These are phyloP conservation scores for Lucinisca nassula DNA, from an alignment of 2,888 invertebrate genomes.

Conservation along the genomic window DNA sequence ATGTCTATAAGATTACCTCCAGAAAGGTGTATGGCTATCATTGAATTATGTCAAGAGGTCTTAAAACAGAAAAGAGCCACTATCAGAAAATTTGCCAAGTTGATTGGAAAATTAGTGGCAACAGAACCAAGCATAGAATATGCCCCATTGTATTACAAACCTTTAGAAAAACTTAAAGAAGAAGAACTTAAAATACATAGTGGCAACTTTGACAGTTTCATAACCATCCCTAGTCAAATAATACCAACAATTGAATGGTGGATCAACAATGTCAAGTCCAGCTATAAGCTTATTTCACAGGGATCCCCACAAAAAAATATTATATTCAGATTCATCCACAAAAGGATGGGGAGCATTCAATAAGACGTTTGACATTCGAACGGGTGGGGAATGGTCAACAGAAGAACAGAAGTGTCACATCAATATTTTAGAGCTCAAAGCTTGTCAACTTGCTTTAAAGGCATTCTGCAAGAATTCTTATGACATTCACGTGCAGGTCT, in stretches of 20 bases:
- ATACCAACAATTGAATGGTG: constrained; percentile 9
- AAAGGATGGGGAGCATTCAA: constrained; percentile 20
- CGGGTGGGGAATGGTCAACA: constrained; percentile 14
- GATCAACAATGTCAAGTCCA: not conserved
- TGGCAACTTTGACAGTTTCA: constrained; percentile 24
- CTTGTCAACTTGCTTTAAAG: constrained; percentile 9
- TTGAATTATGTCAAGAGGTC: no score
- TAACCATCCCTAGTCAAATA: not conserved
- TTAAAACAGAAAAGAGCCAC: constrained; percentile 5
- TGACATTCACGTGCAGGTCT: not conserved
- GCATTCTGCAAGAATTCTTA: constrained; percentile 4
- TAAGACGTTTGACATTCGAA: not conserved
- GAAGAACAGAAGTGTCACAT: constrained; percentile 12
- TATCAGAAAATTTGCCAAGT: constrained; percentile 47
- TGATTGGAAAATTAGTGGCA: constrained; percentile 61
- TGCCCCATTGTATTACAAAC: constrained; percentile 59
- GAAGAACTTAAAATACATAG: constrained; percentile 23
- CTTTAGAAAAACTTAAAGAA: constrained; percentile 60
- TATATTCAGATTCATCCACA: constrained; percentile 15
- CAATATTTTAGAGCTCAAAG: constrained; percentile 24
- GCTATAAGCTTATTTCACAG: not conserved
- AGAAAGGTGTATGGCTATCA: constrained; percentile 20
- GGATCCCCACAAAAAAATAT: not conserved
- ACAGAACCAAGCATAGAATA: constrained; percentile 57
- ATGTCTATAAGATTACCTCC: constrained; percentile 28